Evolutionary conservation across 2,888 invertebrate species (phyloP), one percentile per base, ranked within the genome.

Genomic region (Periphyllus acericola): DNA sequence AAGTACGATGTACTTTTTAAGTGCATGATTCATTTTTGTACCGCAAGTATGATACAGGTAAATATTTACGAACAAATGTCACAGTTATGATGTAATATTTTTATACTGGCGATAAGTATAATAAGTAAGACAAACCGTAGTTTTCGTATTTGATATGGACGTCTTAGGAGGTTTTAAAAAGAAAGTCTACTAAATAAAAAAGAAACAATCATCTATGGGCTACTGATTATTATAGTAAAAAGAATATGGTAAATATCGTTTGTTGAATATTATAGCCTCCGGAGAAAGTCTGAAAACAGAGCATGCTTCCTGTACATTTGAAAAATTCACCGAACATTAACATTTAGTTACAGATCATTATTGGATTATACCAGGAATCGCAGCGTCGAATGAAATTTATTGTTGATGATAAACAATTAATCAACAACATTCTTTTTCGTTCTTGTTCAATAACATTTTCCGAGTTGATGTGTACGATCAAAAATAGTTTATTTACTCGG

Each of bases 241-340:
- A 87, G 14, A 87, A 80, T 74, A 79, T 60, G 72, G 55, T 74
- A 52, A 80, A 40, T 80, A 80, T 80, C 86, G 72, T 79, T 86
- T 79, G 79, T 55, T 55, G 40, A 80, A 87, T 72, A 66, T 74
- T 80, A 74, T 87, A 80, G 29, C 72, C 32, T 87, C 40, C 32
- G 72, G 86, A 72, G 86, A 87, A 87, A 87, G 79, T 87, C 72
- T 55, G 68, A 79, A 87, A 87, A 87, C 86, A 74, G 80, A 80
- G 36, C 79, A 80, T 80, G 80, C 32, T 87, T 87, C 86, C 86
- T 86, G 71, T 55, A 71, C 40, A 25, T 72, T 80, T 71, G 80
- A 60, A 74, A 80, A 87, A 87, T 87, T 80, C 80, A 87, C 60
- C 55, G 86, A 87, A 87, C 79, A 86, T 86, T 86, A 86, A 79